These are phyloP conservation scores for Hestina assimilis DNA, from an alignment of 1,140 invertebrate species.

Conservation along the genomic window DNA sequence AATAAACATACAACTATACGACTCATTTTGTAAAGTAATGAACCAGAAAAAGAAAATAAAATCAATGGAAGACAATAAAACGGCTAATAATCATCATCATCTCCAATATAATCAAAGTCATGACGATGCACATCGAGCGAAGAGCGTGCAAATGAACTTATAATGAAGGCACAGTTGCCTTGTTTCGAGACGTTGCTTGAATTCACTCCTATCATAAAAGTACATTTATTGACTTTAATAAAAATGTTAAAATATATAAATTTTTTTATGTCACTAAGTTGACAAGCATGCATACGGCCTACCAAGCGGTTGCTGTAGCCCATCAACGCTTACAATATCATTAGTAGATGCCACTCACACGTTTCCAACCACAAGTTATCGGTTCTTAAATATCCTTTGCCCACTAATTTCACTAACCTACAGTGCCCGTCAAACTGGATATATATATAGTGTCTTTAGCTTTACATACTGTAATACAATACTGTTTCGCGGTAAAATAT, in stretches of 20 bases:
- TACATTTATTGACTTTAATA: slow-evolving; percentile 15
- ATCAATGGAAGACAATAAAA: slow-evolving; percentile 69
- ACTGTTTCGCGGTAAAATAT: too few species aligned
- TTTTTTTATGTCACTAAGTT: too few species aligned
- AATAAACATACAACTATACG: slow-evolving; percentile 22
- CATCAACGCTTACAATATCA: too few species aligned
- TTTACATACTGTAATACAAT: background rate
- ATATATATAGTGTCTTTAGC: too few species aligned
- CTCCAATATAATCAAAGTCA: slow-evolving; percentile 66
- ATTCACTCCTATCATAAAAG: background rate
- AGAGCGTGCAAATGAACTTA: slow-evolving; percentile 70
- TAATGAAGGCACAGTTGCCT: slow-evolving; percentile 51
- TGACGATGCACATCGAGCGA: slow-evolving; percentile 56
- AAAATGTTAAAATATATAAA: too few species aligned
- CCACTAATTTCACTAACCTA: too few species aligned
- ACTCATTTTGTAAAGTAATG: slow-evolving; percentile 39
- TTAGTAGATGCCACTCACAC: too few species aligned
- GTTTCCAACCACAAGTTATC: too few species aligned
- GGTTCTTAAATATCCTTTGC: too few species aligned
- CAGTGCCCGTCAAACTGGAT: too few species aligned
- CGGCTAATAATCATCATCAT: slow-evolving; percentile 62
- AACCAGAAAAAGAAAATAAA: slow-evolving; percentile 57
- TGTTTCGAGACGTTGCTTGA: slow-evolving; percentile 12
- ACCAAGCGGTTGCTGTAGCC: too few species aligned
- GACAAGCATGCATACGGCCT: too few species aligned